Base-by-base conservation (phyloP, 2,113 vertebrate species). In the Tamias sibiricus region DNA sequence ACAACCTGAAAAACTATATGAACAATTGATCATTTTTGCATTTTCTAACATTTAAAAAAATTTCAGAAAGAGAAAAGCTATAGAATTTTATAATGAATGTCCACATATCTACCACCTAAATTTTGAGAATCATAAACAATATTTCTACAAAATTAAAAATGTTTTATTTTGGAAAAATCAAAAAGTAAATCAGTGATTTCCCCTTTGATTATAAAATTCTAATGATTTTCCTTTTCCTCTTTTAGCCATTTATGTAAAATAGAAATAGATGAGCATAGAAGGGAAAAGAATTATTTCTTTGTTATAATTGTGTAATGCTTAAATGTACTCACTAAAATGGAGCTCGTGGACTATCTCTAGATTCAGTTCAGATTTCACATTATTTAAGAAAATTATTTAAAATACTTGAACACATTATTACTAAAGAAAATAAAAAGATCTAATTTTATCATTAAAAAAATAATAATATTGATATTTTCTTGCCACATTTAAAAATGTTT, bases 401-500 rank as follows among this genome's bases (percentile, higher is more conserved):
- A 12, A 74, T 71, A 79, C 8, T 94, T 91, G 37, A 44, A 42
- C 8, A 72, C 4, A 90, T 35, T 7, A 93, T 88, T 95, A 90
- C 57, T 89, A 87, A 71, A 72, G 66, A 94, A 87, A 94, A 77
- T 71, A 64, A 91, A 80, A 94, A 85, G 19, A 69, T n/a, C 5
- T 35, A 16, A 68, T 68, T 77, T 91, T 89, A 22, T 90, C 20
- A 96, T 83, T 86, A 80, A 32, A 84, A 92, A 94, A 76, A 75
- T 47, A 86, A 76, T 91, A 92, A 76, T 91, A 92, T 28, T 86
- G 24, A 26, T 66, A 66, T 47, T 93, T 95, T 93, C 64, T 95
- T 74, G 32, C 8, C 92, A n/a, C 35, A 6, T 87, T 96, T 89
- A 95, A 91, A 96, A 92, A 90, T 95, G 11, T 62, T 94, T 87